phyloP scores from a whole-genome alignment of 2,797 vertebrate species.

The Champsocephalus gunnari region DNA sequence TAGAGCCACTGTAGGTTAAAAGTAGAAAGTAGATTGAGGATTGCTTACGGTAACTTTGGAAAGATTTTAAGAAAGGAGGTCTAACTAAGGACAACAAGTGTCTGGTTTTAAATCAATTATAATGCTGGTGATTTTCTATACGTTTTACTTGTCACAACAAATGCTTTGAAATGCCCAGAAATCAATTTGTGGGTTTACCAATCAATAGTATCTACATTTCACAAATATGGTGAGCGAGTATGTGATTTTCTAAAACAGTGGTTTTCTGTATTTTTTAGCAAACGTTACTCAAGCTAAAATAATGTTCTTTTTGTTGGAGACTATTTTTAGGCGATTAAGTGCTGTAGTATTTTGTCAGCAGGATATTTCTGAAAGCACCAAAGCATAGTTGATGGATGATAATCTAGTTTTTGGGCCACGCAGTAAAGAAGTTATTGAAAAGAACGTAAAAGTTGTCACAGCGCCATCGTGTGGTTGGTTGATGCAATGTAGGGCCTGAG shows the following conservation, averaged over 20 bases:
- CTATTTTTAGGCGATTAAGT: constrained; percentile 7
- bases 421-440: no score
- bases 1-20: constrained; percentile 36
- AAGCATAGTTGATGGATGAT: neutral
- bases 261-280: neutral
- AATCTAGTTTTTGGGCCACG: neutral
- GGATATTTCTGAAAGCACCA: neutral
- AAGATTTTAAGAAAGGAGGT: neutral
- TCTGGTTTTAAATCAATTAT: neutral
- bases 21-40: constrained; percentile 5
- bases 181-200: neutral
- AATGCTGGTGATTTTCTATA: neutral
- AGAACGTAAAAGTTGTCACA: neutral
- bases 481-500: neutral
- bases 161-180: neutral
- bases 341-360: neutral
- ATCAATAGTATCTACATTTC: neutral
- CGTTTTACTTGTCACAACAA: neutral
- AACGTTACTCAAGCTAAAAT: neutral
- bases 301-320: neutral
- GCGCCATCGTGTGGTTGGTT: constrained; percentile 27
- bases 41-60: neutral
- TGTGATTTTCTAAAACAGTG: neutral
- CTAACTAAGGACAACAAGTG: neutral
- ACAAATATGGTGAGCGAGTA: neutral